Conservation (phyloP, 2,113 vertebrate species). For the Campylomormyrus numenius region DNA sequence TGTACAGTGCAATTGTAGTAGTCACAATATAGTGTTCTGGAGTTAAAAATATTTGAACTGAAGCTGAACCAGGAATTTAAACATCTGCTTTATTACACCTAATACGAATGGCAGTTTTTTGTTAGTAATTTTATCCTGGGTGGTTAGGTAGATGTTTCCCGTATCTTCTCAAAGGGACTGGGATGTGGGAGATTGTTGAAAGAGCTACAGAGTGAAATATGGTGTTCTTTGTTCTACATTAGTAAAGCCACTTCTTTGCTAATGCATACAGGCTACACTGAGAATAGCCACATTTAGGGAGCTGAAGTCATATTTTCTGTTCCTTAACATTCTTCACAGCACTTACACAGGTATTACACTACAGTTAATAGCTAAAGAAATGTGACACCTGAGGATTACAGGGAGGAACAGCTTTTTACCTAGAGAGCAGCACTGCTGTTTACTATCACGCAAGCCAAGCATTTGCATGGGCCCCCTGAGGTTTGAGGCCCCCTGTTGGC, state of each 20-base stretch:
- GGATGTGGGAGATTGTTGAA: neutral
- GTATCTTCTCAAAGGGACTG: neutral
- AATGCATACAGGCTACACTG: neutral
- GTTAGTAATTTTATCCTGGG: neutral
- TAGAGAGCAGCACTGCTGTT: neutral
- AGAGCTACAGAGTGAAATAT: neutral
- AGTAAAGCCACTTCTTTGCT: neutral
- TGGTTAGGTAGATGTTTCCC: neutral
- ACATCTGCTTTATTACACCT: neutral
- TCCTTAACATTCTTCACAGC: neutral
- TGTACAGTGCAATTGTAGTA: neutral
- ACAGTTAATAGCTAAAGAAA: neutral
- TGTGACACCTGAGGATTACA: neutral
- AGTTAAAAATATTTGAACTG: neutral
- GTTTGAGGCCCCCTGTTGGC: neutral
- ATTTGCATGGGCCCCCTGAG: neutral
- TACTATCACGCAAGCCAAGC: neutral
- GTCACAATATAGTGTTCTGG: neutral
- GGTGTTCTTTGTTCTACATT: neutral
- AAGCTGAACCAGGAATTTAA: neutral
- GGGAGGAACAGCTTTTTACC: neutral
- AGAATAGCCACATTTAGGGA: neutral
- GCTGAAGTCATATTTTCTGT: neutral
- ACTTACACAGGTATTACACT: neutral
- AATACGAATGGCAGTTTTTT: neutral